Conservation (phyloP, 1,140 invertebrate species). For the Matsumurasca onukii region DNA sequence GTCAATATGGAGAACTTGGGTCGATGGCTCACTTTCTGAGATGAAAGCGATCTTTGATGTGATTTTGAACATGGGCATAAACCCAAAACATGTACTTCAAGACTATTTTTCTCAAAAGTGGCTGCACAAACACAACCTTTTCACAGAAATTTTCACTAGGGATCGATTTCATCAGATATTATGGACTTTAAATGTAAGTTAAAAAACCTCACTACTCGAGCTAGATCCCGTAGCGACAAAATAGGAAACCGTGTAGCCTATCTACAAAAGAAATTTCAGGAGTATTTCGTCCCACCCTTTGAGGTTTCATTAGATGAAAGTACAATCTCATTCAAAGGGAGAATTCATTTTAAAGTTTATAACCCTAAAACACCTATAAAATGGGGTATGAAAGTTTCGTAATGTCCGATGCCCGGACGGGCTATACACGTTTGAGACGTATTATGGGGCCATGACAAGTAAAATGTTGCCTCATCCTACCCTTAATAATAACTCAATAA, state of each 20-base stretch:
- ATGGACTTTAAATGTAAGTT: constrained; percentile 14
- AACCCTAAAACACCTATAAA: constrained; percentile 31
- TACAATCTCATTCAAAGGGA: constrained; percentile 23
- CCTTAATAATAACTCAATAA: too few relatives aligned
- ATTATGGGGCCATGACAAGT: not conserved
- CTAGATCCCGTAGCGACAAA: not conserved
- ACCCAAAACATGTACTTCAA: constrained; percentile 4
- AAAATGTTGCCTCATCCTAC: not conserved
- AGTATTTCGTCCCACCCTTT: constrained; percentile 24
- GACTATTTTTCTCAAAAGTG: constrained; percentile 27
- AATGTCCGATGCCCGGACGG: not conserved
- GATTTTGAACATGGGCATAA: constrained; percentile 19
- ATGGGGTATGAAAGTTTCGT: constrained; percentile 27
- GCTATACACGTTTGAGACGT: constrained; percentile 13
- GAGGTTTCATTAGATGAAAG: constrained; percentile 25
- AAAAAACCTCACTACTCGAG: not conserved
- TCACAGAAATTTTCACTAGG: constrained; percentile 20
- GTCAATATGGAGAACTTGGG: constrained; percentile 24
- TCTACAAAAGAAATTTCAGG: constrained; percentile 21
- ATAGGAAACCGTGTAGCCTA: constrained; percentile 1
- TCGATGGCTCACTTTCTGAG: not conserved
- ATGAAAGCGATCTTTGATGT: constrained; percentile 19
- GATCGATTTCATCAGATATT: constrained; percentile 24
- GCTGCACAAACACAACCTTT: constrained; percentile 28
- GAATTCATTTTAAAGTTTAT: constrained; percentile 23